Percentiles rank a stretch among this genome's conserved stretches.
Conservation (phyloP, 2,797 vertebrate genomes). For the Platalea minor region DNA sequence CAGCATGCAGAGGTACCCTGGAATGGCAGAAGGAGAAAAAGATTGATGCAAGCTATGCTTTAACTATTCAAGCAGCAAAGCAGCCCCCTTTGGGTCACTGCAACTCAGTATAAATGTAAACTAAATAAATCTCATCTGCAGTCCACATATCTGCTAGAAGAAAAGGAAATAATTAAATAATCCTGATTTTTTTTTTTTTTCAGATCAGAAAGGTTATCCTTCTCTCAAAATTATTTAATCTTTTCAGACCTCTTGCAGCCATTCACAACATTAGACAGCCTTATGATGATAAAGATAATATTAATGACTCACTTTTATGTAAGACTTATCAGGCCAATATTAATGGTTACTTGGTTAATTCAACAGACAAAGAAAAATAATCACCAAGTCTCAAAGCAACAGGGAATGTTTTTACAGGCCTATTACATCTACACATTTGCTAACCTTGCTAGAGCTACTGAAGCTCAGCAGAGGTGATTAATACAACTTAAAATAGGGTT, state of each 20-base stretch:
- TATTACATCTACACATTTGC: background rate
- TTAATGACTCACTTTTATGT: background rate
- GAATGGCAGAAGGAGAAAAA: background rate
- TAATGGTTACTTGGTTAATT: background rate
- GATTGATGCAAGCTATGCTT: background rate
- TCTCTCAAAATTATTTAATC: slow-evolving; percentile 12
- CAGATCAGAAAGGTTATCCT: background rate
- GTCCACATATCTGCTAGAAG: background rate
- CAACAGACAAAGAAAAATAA: slow-evolving; percentile 20
- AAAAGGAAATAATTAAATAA: background rate
- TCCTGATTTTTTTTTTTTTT: background rate
- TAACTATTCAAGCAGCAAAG: background rate
- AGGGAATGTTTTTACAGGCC: slow-evolving; percentile 4
- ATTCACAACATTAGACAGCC: background rate
- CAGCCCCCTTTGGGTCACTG: background rate
- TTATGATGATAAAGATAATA: background rate
- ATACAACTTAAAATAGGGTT: background rate
- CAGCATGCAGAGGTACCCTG: background rate
- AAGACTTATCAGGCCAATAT: background rate
- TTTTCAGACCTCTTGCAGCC: background rate
- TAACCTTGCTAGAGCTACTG: background rate
- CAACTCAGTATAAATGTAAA: background rate
- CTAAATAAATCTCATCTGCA: background rate
- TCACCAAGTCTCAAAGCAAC: slow-evolving; percentile 6
- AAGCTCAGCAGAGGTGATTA: slow-evolving; percentile 4